Evolutionary conservation across 2,113 vertebrate species (phyloP).

Genomic region (Mastomys coucha): DNA sequence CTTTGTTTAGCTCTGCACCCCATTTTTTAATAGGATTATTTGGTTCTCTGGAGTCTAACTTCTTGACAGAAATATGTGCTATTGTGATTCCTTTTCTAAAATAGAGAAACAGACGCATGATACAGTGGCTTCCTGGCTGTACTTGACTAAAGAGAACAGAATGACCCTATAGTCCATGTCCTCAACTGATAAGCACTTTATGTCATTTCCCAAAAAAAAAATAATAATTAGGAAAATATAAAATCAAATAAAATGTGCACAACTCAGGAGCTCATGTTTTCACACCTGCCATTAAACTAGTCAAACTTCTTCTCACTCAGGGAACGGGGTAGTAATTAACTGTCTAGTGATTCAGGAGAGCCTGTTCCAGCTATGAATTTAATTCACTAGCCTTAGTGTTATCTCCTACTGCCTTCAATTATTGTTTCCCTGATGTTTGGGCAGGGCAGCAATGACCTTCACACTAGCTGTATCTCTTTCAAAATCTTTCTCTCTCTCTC

Average conservation of each 20-base stretch:
- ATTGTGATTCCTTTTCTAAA: not conserved
- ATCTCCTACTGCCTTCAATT: not conserved
- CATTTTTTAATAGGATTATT: too few species aligned
- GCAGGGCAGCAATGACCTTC: not conserved
- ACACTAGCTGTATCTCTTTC: not conserved
- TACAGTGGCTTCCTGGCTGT: not conserved
- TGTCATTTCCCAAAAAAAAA: not conserved
- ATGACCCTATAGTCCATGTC: not conserved
- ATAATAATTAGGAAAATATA: not conserved
- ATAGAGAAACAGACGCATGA: not conserved
- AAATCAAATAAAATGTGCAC: conserved; percentile 10
- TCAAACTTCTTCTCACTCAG: not conserved
- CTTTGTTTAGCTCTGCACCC: too few species aligned
- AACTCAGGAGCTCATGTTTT: not conserved
- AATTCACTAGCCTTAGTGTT: not conserved
- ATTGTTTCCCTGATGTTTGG: not conserved
- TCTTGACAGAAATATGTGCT: not conserved
- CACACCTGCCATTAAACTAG: not conserved
- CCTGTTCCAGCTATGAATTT: not conserved
- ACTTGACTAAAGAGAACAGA: too few species aligned
- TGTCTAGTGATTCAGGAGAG: not conserved
- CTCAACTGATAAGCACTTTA: not conserved
- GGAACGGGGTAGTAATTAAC: not conserved
- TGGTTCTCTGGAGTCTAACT: too few species aligned
- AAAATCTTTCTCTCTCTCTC: not conserved